Conservation (phyloP, 2,888 invertebrate genomes). For the Xanthorhoe designata region DNA sequence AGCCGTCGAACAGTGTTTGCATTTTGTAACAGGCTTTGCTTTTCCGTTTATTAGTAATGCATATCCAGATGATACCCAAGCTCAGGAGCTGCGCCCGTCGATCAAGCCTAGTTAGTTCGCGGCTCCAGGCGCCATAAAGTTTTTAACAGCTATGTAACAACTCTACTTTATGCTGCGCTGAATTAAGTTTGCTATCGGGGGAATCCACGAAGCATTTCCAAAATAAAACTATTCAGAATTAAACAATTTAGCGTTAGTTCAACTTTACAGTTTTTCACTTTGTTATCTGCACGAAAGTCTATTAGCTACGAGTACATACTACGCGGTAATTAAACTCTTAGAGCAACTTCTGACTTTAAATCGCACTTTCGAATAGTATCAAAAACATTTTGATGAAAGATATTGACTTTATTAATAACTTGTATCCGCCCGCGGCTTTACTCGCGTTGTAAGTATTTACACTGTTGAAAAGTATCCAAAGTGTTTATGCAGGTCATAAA, state of each 20-base stretch:
- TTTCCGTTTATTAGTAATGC: constrained; percentile 13
- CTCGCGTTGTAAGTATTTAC: background rate
- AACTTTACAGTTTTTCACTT: constrained; percentile 20
- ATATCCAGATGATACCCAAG: constrained; percentile 26
- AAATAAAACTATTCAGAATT: constrained; percentile 44
- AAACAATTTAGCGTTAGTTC: constrained; percentile 35
- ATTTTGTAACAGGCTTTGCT: background rate
- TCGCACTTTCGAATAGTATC: background rate
- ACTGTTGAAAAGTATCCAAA: background rate
- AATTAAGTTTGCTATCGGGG: constrained; percentile 49
- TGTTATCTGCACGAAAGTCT: constrained; percentile 27
- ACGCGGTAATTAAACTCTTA: constrained; percentile 4
- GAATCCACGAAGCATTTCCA: constrained; percentile 41
- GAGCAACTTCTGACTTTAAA: constrained; percentile 1
- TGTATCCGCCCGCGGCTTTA: background rate
- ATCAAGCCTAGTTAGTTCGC: constrained; percentile 65
- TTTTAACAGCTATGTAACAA: constrained; percentile 70
- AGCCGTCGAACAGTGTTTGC: background rate
- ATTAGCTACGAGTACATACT: constrained; percentile 3
- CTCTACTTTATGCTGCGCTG: constrained; percentile 63
- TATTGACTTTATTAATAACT: background rate
- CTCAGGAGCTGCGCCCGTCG: constrained; percentile 48
- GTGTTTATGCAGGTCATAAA: no score
- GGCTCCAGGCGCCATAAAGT: constrained; percentile 63
- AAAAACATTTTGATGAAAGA: background rate